phyloP scores from a whole-genome alignment of 2,113 vertebrate species.

The Arothron firmamentum region DNA sequence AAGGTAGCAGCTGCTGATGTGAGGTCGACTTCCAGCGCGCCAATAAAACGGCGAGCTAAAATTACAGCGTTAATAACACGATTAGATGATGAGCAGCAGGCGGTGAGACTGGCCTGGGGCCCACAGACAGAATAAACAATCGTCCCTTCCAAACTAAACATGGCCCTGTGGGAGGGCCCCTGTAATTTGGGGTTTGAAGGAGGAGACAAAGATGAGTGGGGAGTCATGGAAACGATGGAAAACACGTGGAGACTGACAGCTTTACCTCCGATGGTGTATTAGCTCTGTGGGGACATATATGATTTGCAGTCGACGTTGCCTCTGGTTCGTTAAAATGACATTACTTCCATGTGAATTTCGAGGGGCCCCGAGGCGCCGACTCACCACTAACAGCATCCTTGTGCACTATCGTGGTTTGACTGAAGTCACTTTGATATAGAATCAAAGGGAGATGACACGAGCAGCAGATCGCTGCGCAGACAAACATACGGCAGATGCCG shows the following conservation, averaged over 20 bases:
- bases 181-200: conserved; percentile 58
- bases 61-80: conserved; percentile 63
- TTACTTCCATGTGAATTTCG: conserved; percentile 13
- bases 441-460: conserved; percentile 13
- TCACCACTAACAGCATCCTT: conserved; percentile 28
- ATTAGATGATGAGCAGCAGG: conserved; percentile 53
- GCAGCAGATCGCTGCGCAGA: neutral
- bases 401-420: conserved; percentile 9
- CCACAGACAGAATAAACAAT: conserved; percentile 53
- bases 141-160: conserved; percentile 53
- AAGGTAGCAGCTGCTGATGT: conserved; percentile 15
- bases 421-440: conserved; percentile 19
- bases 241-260: conserved; percentile 10
- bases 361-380: neutral
- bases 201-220: conserved; percentile 24
- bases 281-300: conserved; percentile 5
- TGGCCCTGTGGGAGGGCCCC: conserved; percentile 31
- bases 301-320: conserved; percentile 8
- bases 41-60: conserved; percentile 35
- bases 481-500: too few species aligned
- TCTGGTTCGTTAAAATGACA: conserved; percentile 30
- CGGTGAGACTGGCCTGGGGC: neutral
- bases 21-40: conserved; percentile 28
- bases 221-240: conserved; percentile 22
- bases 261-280: conserved; percentile 4